Percentiles rank a stretch among this genome's conserved stretches.
phyloP scores from a whole-genome alignment of 2,888 invertebrate species.

The Caenorhabditis becei region DNA sequence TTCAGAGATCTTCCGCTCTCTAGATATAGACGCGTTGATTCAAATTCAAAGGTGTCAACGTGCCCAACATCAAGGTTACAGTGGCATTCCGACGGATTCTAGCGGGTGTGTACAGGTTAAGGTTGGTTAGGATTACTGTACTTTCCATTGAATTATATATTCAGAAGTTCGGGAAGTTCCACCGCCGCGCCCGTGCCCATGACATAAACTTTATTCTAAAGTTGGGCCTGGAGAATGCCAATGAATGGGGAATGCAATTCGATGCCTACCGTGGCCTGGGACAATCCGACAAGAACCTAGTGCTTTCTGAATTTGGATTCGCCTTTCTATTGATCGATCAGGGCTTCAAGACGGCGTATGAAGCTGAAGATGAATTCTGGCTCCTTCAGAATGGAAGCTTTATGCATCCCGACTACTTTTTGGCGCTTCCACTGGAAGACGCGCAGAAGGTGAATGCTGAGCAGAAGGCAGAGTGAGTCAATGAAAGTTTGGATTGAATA shows the following conservation, averaged over 20 bases:
- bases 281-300: constrained; percentile 48
- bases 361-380: constrained; percentile 61
- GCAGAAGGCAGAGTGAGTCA: constrained; percentile 63
- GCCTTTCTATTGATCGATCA: constrained; percentile 69
- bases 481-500: neutral
- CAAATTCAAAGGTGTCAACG: constrained; percentile 38
- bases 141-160: neutral
- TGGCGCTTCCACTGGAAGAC: constrained; percentile 61
- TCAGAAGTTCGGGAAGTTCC: constrained; percentile 18
- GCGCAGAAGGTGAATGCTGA: constrained; percentile 40
- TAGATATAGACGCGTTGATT: constrained; percentile 28
- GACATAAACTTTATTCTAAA: constrained; percentile 70
- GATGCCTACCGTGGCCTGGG: constrained; percentile 42
- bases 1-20: neutral
- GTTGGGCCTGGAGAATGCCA: constrained; percentile 64
- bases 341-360: constrained; percentile 60
- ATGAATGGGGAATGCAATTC: constrained; percentile 69
- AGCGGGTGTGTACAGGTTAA: constrained; percentile 33
- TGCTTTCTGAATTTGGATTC: constrained; percentile 67
- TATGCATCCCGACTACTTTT: constrained; percentile 64
- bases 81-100: constrained; percentile 19
- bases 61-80: constrained; percentile 30
- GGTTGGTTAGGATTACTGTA: neutral
- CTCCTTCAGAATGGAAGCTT: constrained; percentile 66
- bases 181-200: constrained; percentile 64